These are phyloP conservation scores for Brachyhypopomus occidentalis DNA, from an alignment of 2,113 vertebrate species.

Conservation along the genomic window DNA sequence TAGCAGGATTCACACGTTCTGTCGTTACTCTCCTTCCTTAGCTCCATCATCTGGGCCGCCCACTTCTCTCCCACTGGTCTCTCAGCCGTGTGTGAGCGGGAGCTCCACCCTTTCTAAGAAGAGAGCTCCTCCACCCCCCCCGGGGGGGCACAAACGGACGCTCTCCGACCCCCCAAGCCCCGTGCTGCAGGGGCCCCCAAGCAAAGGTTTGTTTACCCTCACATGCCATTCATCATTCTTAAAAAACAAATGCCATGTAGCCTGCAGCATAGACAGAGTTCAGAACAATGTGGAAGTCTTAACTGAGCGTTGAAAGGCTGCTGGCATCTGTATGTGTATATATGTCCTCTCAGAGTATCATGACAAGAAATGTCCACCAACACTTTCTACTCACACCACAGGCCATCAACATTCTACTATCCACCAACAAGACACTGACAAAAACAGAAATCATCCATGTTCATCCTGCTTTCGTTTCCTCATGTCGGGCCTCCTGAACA, in stretches of 20 bases:
- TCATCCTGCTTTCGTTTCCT: conserved; percentile 10
- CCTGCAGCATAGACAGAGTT: background rate
- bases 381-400: too few species aligned
- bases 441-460: background rate
- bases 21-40: conserved; percentile 67
- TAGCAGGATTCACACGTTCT: too few species aligned
- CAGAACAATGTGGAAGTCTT: background rate
- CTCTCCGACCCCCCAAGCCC: conserved; percentile 90
- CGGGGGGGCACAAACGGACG: conserved; percentile 87
- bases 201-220: conserved; percentile 78
- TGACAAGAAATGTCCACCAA: background rate
- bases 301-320: background rate
- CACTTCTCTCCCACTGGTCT: conserved; percentile 84
- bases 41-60: conserved; percentile 76
- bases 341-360: background rate
- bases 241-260: background rate
- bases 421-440: background rate
- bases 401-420: too few species aligned
- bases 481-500: background rate
- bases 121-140: conserved; percentile 90
- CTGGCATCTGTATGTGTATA: background rate
- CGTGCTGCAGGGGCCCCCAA: conserved; percentile 86
- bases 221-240: background rate
- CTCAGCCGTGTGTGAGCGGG: conserved; percentile 81
- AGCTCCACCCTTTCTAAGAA: conserved; percentile 90